Evolutionary conservation across 2,113 vertebrate species (phyloP), one percentile per base, ranked within the genome.

Genomic region (Danio rerio): DNA sequence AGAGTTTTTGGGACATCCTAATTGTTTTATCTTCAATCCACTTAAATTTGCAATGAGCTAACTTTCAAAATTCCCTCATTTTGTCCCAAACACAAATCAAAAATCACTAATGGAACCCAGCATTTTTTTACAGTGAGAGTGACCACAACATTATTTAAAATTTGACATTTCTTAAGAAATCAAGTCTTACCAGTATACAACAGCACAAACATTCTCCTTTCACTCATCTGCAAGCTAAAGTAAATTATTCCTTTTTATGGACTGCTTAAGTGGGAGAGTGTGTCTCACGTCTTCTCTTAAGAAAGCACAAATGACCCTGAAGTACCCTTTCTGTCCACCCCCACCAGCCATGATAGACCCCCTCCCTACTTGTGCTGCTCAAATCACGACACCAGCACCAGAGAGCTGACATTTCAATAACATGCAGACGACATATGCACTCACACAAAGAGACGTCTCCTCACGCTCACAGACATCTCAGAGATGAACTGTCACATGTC

Each of bases 341-440:
- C 43, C n/a, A 47, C 42, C 72, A 47, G 40, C 55, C 72, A 59
- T 18, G 6, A 31, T 47, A 45, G 10, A 47, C 73, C 55, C 42
- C 55, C 73, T 20, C 55, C 15, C 6, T 47, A 13, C 62, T 58
- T 5, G 13, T 49, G n/a, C 71, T 45, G 21, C 61, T 82, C 50
- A 82, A 68, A 63, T 75, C 59, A 63, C 11, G 4, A 78, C 73
- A 68, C 63, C 43, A 18, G 18, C n/a, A 53, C 68, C 12, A 42
- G 45, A 61, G 63, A 61, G 53, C 45, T 61, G 53, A 43, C 81
- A 69, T 69, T 77, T 58, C 52, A 43, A 77, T 82, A 58, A 68
- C 72, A 76, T 40, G n/a, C 18, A 82, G 62, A 82, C 20, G 55
- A 47, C 63, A 82, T 43, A 77, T 50, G 43, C 69, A 49, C 56